These are phyloP conservation scores for Aramus guarauna DNA, from an alignment of 2,113 vertebrate species.

Conservation along the genomic window DNA sequence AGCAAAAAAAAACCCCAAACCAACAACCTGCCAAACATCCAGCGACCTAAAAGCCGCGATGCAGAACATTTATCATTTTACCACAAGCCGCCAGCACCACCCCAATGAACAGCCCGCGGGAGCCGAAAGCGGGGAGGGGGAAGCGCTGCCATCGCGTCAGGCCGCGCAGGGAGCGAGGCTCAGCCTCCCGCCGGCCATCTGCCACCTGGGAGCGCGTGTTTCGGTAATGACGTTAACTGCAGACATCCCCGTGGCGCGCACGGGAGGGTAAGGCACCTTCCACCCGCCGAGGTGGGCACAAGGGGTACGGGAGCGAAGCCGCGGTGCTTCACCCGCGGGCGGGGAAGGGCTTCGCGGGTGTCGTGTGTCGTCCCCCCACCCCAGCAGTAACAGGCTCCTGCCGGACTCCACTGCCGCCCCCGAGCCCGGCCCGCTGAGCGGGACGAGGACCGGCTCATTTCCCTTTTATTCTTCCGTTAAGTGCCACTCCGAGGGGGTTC, in stretches of 20 bases:
- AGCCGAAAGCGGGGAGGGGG: not conserved
- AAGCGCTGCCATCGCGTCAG: rapidly evolving
- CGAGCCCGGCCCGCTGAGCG: not conserved
- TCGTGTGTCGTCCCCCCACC: too few relatives aligned
- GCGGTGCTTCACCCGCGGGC: not conserved
- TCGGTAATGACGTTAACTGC: rapidly evolving
- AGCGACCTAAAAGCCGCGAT: not conserved
- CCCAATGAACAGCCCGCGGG: not conserved
- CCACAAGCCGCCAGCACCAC: not conserved
- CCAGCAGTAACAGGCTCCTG: not conserved
- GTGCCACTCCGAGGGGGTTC: not conserved
- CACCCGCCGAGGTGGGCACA: not conserved
- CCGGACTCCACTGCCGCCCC: not conserved
- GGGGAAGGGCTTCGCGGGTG: not conserved
- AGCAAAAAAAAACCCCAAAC: not conserved
- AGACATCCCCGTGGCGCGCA: rapidly evolving
- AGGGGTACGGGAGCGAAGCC: not conserved
- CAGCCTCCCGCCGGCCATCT: not conserved
- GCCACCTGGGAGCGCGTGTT: not conserved
- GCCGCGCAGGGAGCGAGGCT: not conserved
- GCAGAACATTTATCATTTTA: not conserved
- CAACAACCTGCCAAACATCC: not conserved
- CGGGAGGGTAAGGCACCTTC: not conserved
- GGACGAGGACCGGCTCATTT: not conserved
- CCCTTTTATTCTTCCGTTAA: not conserved